Conservation (phyloP, 2,888 invertebrate genomes). For the Adela reaumurella region DNA sequence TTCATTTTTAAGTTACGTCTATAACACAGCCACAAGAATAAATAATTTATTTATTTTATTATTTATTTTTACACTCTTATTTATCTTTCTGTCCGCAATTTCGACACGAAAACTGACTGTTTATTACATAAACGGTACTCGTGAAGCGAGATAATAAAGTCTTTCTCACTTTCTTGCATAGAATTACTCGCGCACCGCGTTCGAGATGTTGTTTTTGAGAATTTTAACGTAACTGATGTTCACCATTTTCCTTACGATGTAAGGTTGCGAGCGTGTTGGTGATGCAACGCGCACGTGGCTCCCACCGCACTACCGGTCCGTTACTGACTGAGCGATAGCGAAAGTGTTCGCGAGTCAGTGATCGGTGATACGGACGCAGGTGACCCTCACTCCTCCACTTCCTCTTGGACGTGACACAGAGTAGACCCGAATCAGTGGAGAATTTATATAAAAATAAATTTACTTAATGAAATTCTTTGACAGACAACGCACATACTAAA, state of each 20-base stretch:
- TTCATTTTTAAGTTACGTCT: too few species aligned
- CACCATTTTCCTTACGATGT: too few species aligned
- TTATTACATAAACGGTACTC: not conserved
- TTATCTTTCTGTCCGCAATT: too few species aligned
- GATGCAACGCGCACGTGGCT: not conserved
- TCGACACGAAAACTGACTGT: too few species aligned
- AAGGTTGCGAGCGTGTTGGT: too few species aligned
- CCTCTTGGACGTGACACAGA: not conserved
- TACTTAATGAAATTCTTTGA: too few species aligned
- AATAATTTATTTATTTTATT: too few species aligned
- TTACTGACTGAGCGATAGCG: not conserved
- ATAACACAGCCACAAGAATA: too few species aligned
- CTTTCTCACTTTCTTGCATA: not conserved
- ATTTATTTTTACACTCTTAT: too few species aligned
- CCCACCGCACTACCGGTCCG: not conserved
- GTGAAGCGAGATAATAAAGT: not conserved
- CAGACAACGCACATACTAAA: too few species aligned
- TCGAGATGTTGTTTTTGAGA: not conserved
- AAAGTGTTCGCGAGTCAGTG: not conserved
- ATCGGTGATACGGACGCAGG: not conserved
- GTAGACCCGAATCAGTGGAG: not conserved
- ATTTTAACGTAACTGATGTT: too few species aligned
- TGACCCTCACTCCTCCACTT: not conserved
- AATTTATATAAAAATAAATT: too few species aligned
- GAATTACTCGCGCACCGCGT: not conserved